Evolutionary conservation across 1,140 invertebrate species (phyloP), one percentile per base, ranked within the genome.

Genomic region (Zelostemma sp.): DNA sequence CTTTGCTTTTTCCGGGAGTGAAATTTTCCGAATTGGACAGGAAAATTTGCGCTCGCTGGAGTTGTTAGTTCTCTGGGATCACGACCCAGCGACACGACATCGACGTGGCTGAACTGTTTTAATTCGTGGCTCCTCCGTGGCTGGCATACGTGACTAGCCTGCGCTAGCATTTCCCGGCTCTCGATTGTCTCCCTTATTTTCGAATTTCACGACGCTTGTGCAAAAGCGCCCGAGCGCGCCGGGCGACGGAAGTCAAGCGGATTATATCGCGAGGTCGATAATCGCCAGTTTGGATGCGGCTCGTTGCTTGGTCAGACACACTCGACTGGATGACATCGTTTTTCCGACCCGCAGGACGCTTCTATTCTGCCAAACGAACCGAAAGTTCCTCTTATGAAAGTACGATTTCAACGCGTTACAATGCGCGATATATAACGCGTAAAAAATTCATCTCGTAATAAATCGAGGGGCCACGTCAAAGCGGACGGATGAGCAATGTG

Each of bases 241-340:
- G 28, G 35, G 12, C 9, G 11, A 38, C 9, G 35, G 35, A 38
- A 38, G 3, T 38, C 35, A n/a, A 38, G 35, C 35, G 12, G 35
- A 38, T 38, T 38, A 38, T 38, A 11, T 38, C 35, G 21, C 21
- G 21, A 25, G 21, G 21, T 25, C 21, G 21, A 25, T 25, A 25
- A 25, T 25, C 21, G 35, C 35, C 35, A 38, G 35, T 38, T 38
- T 38, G 35, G 35, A 38, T 38, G 35, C 35, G 35, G 35, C 35
- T 38, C 35, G 12, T 38, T n/a, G 35, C 28, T n/a, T n/a, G n/a
- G n/a, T n/a, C n/a, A n/a, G n/a, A n/a, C n/a, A n/a, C n/a, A n/a
- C n/a, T n/a, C n/a, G 21, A 3, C 21, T 3, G 3, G 8, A 25
- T 25, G 8, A 25, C 21, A 25, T 25, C 8, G 3, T 25, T 25